Conservation (phyloP, 2,113 vertebrate species). For the Cinclus cinclus region DNA sequence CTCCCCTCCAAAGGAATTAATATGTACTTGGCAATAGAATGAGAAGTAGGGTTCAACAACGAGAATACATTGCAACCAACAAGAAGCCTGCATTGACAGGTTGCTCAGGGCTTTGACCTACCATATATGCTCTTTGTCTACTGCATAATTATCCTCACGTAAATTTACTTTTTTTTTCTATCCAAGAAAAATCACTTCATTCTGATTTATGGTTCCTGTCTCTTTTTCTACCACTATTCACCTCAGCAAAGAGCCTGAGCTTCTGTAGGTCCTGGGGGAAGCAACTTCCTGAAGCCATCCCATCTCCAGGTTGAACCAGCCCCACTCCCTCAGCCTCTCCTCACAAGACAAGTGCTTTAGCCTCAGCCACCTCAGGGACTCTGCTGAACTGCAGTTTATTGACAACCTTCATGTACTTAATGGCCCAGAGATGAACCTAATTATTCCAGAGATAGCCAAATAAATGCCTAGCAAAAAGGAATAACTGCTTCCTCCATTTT, state of each 20-base stretch:
- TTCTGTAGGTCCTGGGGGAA: neutral
- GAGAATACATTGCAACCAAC: neutral
- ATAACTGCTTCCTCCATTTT: neutral
- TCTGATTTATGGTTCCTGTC: neutral
- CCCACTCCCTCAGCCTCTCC: neutral
- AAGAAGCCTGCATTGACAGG: neutral
- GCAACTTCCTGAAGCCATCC: neutral
- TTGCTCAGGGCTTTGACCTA: neutral
- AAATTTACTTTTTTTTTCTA: neutral
- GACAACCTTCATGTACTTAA: rapidly evolving
- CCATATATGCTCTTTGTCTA: neutral
- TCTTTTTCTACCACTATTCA: neutral
- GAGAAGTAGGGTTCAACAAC: neutral
- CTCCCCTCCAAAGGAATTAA: neutral
- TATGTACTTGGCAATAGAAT: neutral
- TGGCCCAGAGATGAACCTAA: neutral
- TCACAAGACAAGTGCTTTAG: neutral
- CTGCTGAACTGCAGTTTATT: neutral
- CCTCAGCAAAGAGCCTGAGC: neutral
- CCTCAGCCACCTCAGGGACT: neutral
- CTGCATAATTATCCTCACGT: neutral
- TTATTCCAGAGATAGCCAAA: neutral
- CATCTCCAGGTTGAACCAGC: neutral
- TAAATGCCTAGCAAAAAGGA: neutral
- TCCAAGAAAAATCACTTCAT: neutral